Conservation (phyloP, 2,888 invertebrate species). For the Drosophila neonasuta region DNA sequence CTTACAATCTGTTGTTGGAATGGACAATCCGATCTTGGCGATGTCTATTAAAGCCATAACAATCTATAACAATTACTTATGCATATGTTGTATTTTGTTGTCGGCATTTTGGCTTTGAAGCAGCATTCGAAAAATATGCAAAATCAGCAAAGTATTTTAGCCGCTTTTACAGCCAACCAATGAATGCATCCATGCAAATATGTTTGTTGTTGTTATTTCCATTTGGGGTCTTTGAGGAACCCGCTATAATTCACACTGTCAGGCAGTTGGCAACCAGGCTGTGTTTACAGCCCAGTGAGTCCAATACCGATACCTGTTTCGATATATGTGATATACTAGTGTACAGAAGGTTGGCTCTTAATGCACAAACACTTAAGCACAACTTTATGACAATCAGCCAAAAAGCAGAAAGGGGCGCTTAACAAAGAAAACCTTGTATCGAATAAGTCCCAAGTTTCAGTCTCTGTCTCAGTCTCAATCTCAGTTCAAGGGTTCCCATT, state of each 20-base stretch:
- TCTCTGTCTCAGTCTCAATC: background rate
- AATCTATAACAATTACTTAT: slow-evolving; percentile 42
- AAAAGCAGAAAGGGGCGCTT: slow-evolving; percentile 6
- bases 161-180: slow-evolving; percentile 27
- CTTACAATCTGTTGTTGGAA: background rate
- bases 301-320: slow-evolving; percentile 47
- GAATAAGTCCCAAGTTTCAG: background rate
- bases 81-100: slow-evolving; percentile 15
- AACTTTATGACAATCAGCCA: slow-evolving; percentile 54
- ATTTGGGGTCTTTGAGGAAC: slow-evolving; percentile 17
- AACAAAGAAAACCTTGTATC: slow-evolving; percentile 45
- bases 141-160: slow-evolving; percentile 42
- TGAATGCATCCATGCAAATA: slow-evolving; percentile 43
- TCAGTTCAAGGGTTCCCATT: slow-evolving; percentile 31
- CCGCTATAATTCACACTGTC: slow-evolving; percentile 49
- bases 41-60: slow-evolving; percentile 22
- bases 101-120: slow-evolving; percentile 43
- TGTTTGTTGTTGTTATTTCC: slow-evolving; percentile 2
- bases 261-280: slow-evolving; percentile 1
- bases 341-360: slow-evolving; percentile 31
- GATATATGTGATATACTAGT: slow-evolving; percentile 31
- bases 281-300: slow-evolving; percentile 32
- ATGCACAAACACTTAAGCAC: slow-evolving; percentile 57
- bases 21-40: background rate
- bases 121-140: slow-evolving; percentile 30